Conservation (phyloP, 2,797 vertebrate genomes). For the Mallotus villosus region DNA sequence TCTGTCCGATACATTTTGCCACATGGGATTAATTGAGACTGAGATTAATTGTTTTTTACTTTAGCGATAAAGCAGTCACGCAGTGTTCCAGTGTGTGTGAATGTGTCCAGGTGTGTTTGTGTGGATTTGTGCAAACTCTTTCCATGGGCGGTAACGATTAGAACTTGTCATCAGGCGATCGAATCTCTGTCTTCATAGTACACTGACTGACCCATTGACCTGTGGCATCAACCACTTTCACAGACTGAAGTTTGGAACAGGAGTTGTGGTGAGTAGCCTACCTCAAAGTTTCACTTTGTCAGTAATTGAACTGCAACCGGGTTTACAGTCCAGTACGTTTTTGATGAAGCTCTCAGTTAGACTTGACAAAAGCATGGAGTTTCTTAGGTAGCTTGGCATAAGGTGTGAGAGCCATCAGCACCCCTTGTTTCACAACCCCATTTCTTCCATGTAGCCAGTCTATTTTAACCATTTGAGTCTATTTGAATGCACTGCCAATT, state of each 20-base stretch:
- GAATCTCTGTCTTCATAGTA: neutral
- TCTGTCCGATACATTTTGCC: neutral
- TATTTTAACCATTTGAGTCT: slow-evolving; percentile 37
- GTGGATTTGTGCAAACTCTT: neutral
- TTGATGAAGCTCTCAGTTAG: neutral
- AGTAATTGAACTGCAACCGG: neutral
- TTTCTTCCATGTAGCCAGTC: slow-evolving; percentile 26
- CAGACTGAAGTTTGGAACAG: neutral
- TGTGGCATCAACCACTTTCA: neutral
- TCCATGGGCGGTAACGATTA: neutral
- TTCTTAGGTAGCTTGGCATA: neutral
- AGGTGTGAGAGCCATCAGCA: slow-evolving; percentile 7
- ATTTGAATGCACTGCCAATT: slow-evolving; percentile 34
- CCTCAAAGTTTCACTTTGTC: too few species aligned
- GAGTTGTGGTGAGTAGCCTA: too few species aligned
- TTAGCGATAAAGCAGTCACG: slow-evolving; percentile 1
- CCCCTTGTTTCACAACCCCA: slow-evolving; percentile 13
- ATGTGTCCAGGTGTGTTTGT: neutral
- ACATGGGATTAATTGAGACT: neutral
- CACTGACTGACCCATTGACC: neutral
- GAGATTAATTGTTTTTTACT: neutral
- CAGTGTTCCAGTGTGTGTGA: neutral
- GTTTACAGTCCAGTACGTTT: neutral
- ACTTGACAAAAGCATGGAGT: neutral
- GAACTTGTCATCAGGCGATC: neutral